Percentiles rank a stretch among this genome's conserved stretches.
Conservation (phyloP, 2,888 invertebrate genomes). For the Minunthozetes semirufus region DNA sequence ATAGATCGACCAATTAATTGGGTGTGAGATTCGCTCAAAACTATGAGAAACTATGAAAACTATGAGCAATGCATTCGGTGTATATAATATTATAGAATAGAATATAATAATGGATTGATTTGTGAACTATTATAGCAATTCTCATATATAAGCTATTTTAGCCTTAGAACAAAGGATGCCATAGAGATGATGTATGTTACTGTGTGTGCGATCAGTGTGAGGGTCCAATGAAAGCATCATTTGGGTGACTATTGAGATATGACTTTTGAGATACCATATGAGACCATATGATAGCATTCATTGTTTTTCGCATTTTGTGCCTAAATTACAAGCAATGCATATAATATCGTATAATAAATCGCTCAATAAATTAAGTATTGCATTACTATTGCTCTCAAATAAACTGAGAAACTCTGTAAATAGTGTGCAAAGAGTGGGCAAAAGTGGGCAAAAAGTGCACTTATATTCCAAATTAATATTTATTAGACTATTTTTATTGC, state of each 20-base stretch:
- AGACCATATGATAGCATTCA: background rate
- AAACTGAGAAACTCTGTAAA: slow-evolving; percentile 8
- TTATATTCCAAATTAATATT: slow-evolving; percentile 22
- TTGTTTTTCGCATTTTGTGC: slow-evolving; percentile 28
- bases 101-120: slow-evolving; percentile 28
- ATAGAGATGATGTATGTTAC: background rate
- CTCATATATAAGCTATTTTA: background rate
- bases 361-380: slow-evolving; percentile 27
- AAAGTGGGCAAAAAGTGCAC: slow-evolving; percentile 16
- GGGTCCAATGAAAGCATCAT: background rate
- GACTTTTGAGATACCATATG: background rate
- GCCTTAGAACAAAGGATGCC: slow-evolving; percentile 21
- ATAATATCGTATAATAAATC: slow-evolving; percentile 29
- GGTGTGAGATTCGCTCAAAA: slow-evolving; percentile 5
- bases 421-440: background rate
- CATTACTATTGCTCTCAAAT: slow-evolving; percentile 22
- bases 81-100: background rate
- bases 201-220: background rate
- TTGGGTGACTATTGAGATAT: no score
- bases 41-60: background rate
- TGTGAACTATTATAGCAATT: slow-evolving; percentile 22
- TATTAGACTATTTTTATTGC: slow-evolving; percentile 18
- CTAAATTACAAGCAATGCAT: slow-evolving; percentile 6
- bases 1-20: slow-evolving; percentile 30
- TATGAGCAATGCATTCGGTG: background rate